Base-by-base conservation (phyloP, 2,888 invertebrate genomes). In the Netelia fuscicornis region DNA sequence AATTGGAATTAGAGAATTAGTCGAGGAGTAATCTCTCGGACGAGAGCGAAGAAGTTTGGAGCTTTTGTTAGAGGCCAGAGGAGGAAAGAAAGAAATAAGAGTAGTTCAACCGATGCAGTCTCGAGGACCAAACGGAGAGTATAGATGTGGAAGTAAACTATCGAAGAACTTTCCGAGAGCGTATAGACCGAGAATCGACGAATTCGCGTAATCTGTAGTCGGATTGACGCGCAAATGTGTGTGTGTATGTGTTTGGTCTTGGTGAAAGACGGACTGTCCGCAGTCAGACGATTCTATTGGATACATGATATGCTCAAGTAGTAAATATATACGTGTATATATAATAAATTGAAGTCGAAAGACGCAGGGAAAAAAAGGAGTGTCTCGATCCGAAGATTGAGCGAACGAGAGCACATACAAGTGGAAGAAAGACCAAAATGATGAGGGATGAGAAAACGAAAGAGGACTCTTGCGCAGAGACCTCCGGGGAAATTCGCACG, bases 401-500 rank as follows among this genome's bases (percentile, higher is more conserved):
- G 74, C 62, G 52, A 64, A 30, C 11, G 67, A 71, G 65, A 72
- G 30, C 20, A 25, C 54, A 52, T 23, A 30, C 5, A 68, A 68
- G 60, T 56, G 64, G 52, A 48, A 56, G 42, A 67, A 44, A 20
- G 37, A 75, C 58, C 17, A 37, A 44, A 37, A 70, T 70, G 62
- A 80, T 48, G 75, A 75, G 48, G 65, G 58, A 58, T 52, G 48
- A 17, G 42, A 48, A 23, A 71, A 58, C 48, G 48, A 48, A 37
- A 5, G 56, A 70, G 44, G 64, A 71, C 65, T 48, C 58, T 58
- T 30, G 23, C 54, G 70, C 44, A 17, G 37, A 52, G 75, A 78
- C 71, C 88, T 89, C 87, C 86, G 56, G 90, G 90, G 90, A 90
- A 90, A 90, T 90, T 90, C 88, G 88, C 88, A 84, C 90, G 89